Conservation (phyloP, 1,140 invertebrate genomes). For the Procambarus virginalis region DNA sequence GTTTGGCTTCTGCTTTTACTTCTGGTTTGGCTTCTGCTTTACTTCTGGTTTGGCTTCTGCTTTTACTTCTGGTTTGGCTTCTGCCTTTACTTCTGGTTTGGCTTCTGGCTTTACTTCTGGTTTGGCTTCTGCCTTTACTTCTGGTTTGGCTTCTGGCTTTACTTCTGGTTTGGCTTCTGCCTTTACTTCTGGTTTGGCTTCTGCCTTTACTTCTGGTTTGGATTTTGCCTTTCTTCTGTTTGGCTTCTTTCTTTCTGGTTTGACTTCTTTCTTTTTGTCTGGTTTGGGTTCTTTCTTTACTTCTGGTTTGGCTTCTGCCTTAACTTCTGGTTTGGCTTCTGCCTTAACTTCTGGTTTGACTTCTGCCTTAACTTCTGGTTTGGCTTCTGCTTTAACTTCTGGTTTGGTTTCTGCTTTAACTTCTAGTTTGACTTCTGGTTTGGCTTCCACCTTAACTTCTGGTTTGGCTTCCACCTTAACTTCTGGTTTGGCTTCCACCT, state of each 20-base stretch:
- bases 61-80: neutral
- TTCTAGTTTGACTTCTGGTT: neutral
- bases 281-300: neutral
- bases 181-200: neutral
- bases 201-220: constrained; percentile 14
- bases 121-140: neutral
- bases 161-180: neutral
- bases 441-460: neutral
- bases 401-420: neutral
- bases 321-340: neutral
- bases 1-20: neutral
- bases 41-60: neutral
- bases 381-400: neutral
- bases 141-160: neutral
- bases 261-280: neutral
- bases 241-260: neutral
- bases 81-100: neutral
- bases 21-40: neutral
- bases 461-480: neutral
- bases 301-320: neutral
- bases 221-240: constrained; percentile 2
- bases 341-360: neutral
- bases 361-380: neutral
- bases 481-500: neutral
- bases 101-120: neutral